Percentiles rank a stretch among this genome's conserved stretches.
phyloP scores from a whole-genome alignment of 1,140 invertebrate genomes.

The Caenorhabditis tropicalis region DNA sequence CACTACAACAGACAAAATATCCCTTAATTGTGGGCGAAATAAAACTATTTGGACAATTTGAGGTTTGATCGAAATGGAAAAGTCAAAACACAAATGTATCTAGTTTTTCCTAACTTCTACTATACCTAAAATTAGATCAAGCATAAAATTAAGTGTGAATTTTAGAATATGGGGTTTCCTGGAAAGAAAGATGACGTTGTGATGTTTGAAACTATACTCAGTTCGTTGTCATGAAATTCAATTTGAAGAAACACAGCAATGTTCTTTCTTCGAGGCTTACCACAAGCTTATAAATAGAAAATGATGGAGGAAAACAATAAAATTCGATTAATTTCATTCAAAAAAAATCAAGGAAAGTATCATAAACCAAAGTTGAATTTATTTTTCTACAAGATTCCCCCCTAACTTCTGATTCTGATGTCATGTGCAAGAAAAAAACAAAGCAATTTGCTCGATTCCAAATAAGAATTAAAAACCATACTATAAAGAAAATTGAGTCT shows the following conservation, averaged over 20 bases:
- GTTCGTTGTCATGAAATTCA: background rate
- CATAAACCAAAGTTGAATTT: no score
- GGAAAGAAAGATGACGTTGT: background rate
- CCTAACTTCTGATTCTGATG: no score
- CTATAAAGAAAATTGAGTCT: no score
- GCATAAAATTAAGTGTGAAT: background rate
- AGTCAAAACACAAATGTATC: background rate
- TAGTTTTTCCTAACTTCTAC: background rate
- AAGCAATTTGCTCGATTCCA: background rate
- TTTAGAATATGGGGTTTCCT: background rate
- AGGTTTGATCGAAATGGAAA: background rate
- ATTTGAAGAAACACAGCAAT: background rate
- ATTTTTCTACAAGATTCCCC: no score
- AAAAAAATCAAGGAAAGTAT: no score
- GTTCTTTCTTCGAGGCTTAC: background rate
- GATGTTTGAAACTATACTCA: background rate
- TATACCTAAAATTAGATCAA: background rate
- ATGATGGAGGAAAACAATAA: no score
- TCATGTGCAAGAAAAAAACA: no score
- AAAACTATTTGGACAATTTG: background rate
- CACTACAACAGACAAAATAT: background rate
- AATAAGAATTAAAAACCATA: no score
- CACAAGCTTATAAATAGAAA: background rate
- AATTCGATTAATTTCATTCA: no score
- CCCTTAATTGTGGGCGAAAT: constrained; percentile 25